A percentile compares a stretch with the other conserved stretches of the same genome.
Conservation (phyloP, 2,797 vertebrate genomes). For the Phataginus tricuspis region DNA sequence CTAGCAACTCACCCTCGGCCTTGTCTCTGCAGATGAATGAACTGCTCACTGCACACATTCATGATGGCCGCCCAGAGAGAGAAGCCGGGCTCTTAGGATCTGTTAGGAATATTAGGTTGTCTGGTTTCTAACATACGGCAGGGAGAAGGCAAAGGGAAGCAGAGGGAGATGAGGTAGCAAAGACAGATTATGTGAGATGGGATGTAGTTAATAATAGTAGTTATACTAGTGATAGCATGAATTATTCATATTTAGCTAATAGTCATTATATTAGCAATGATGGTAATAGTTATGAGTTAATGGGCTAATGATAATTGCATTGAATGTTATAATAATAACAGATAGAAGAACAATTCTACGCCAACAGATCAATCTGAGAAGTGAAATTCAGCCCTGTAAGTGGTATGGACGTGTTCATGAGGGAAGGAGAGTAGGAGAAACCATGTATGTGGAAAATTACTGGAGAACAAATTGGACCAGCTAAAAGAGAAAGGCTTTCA, state of each 20-base stretch:
- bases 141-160: not conserved
- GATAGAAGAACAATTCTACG: not conserved
- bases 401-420: accelerated
- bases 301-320: slow-evolving; percentile 55
- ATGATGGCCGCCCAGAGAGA: not conserved
- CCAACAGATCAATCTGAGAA: slow-evolving; percentile 26
- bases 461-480: accelerated
- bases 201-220: slow-evolving; percentile 53
- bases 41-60: not conserved
- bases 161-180: not conserved
- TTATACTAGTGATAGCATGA: slow-evolving; percentile 64
- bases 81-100: not conserved
- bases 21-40: not conserved
- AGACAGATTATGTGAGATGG: slow-evolving; percentile 38
- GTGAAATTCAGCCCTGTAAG: not conserved
- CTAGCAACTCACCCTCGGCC: accelerated
- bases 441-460: accelerated
- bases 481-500: accelerated
- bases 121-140: not conserved
- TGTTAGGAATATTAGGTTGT: not conserved
- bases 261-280: slow-evolving; percentile 58
- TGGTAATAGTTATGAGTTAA: slow-evolving; percentile 51
- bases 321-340: slow-evolving; percentile 58
- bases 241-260: slow-evolving; percentile 72
- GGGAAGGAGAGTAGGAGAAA: not conserved